Percentiles rank a stretch among this genome's conserved stretches.
phyloP scores from a whole-genome alignment of 92 coral and sea anemone species.

The Montipora capitata region DNA sequence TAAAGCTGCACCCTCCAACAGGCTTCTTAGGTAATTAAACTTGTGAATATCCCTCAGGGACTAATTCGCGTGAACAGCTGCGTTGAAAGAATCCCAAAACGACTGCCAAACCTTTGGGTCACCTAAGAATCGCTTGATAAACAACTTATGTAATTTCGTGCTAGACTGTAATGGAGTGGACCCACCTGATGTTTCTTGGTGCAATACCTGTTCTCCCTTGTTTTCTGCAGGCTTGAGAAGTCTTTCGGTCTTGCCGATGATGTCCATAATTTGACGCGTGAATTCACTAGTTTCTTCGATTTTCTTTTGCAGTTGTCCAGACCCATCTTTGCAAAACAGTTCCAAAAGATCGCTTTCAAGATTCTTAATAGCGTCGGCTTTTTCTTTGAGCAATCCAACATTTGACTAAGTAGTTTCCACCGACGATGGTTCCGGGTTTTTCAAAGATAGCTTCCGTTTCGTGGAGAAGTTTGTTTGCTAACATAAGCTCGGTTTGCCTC shows the following conservation, averaged over 20 bases:
- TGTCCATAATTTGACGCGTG: not conserved
- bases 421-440: not conserved
- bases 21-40: slow-evolving; percentile 48
- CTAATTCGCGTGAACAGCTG: slow-evolving; percentile 52
- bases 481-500: not conserved
- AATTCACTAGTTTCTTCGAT: not conserved
- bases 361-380: not conserved
- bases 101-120: slow-evolving; percentile 44
- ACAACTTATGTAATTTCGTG: slow-evolving; percentile 60
- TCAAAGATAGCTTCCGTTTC: not conserved
- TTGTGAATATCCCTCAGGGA: slow-evolving; percentile 54
- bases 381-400: not conserved
- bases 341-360: not conserved
- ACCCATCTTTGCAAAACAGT: not conserved
- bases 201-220: not conserved
- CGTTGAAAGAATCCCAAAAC: slow-evolving; percentile 57
- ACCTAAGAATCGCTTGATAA: slow-evolving; percentile 46
- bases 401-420: not conserved
- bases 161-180: not conserved
- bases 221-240: not conserved
- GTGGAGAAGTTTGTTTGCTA: not conserved
- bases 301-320: not conserved
- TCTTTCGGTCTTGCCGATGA: too few relatives aligned
- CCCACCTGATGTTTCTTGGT: not conserved
- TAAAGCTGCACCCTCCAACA: slow-evolving; percentile 36